phyloP scores from a whole-genome alignment of 2,888 invertebrate species.

The Pemphredon lugubris region DNA sequence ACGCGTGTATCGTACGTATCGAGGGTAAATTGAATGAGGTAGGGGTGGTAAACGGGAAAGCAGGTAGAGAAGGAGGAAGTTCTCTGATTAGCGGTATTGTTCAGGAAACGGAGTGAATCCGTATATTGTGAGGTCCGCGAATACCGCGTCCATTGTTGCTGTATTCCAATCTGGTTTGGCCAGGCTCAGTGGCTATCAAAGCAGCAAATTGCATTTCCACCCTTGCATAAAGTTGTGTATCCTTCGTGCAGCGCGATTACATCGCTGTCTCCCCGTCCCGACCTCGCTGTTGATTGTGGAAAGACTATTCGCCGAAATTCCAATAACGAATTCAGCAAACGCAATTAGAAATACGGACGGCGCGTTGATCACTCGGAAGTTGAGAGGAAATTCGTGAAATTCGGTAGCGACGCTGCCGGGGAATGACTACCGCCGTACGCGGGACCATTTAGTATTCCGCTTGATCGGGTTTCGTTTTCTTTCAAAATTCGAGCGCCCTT shows the following conservation, averaged over 20 bases:
- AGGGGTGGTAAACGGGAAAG: not conserved
- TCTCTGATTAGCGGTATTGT: slow-evolving; percentile 66
- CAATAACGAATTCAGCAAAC: slow-evolving; percentile 16
- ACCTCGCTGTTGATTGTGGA: not conserved
- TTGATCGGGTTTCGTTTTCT: slow-evolving; percentile 1
- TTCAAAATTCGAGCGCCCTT: not conserved
- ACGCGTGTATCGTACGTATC: not conserved
- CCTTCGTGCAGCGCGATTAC: slow-evolving; percentile 38
- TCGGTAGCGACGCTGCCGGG: too few relatives aligned
- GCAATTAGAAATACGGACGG: slow-evolving; percentile 43
- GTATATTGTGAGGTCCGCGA: slow-evolving; percentile 55
- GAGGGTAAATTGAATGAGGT: slow-evolving; percentile 3
- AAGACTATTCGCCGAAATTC: slow-evolving; percentile 33
- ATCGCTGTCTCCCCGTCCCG: slow-evolving; percentile 18
- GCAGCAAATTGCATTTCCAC: slow-evolving; percentile 64
- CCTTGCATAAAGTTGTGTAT: slow-evolving; percentile 28
- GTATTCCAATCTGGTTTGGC: slow-evolving; percentile 61
- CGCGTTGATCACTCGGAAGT: not conserved
- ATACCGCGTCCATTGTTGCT: slow-evolving; percentile 60
- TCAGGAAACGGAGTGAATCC: slow-evolving; percentile 61
- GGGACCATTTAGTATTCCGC: slow-evolving; percentile 1
- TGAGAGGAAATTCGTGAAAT: not conserved
- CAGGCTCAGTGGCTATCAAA: slow-evolving; percentile 61
- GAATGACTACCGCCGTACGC: slow-evolving; percentile 2
- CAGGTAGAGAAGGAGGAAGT: slow-evolving; percentile 28